A percentile compares a stretch with the other conserved stretches of the same genome.
Evolutionary conservation across 2,797 vertebrate genomes (phyloP).

Genomic region (Phalanger gymnotis): DNA sequence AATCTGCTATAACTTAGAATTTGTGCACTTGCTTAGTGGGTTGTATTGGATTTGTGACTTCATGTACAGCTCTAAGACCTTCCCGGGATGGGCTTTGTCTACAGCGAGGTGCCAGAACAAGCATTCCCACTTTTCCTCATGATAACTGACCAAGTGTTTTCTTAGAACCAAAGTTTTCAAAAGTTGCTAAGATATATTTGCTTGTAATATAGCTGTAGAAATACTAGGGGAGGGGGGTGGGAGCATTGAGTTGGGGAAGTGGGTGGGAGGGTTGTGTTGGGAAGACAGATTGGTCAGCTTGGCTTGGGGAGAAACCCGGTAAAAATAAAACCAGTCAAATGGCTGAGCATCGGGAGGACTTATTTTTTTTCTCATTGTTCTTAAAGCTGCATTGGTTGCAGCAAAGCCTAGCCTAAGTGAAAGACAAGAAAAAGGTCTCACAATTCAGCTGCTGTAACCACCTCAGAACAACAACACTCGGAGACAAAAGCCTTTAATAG

Average conservation of each 20-base stretch:
- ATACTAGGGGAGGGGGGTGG: slow-evolving; percentile 79
- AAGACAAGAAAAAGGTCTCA: slow-evolving; percentile 78
- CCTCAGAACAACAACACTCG: slow-evolving; percentile 72
- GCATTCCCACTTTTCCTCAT: slow-evolving; percentile 91
- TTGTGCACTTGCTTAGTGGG: slow-evolving; percentile 90
- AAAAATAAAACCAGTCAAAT: slow-evolving; percentile 56
- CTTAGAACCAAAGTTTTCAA: slow-evolving; percentile 93
- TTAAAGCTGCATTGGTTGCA: slow-evolving; percentile 83
- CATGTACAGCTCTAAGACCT: slow-evolving; percentile 86
- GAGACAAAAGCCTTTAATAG: slow-evolving; percentile 79
- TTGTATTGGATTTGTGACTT: slow-evolving; percentile 88
- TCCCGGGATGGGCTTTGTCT: slow-evolving; percentile 86
- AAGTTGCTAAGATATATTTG: slow-evolving; percentile 87
- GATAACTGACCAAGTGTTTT: slow-evolving; percentile 91
- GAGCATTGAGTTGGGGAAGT: slow-evolving; percentile 79
- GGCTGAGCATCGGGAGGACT: slow-evolving; percentile 73
- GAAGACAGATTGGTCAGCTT: slow-evolving; percentile 82
- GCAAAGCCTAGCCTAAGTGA: slow-evolving; percentile 79
- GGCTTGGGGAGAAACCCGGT: slow-evolving; percentile 77
- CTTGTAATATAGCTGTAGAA: slow-evolving; percentile 90
- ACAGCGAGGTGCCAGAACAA: slow-evolving; percentile 87
- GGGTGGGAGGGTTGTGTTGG: slow-evolving; percentile 77
- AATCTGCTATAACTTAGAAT: slow-evolving; percentile 87
- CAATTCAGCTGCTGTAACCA: slow-evolving; percentile 79
- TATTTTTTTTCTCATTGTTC: slow-evolving; percentile 79